phyloP scores from a whole-genome alignment of 2,113 vertebrate species.

The Pedionomus torquatus region DNA sequence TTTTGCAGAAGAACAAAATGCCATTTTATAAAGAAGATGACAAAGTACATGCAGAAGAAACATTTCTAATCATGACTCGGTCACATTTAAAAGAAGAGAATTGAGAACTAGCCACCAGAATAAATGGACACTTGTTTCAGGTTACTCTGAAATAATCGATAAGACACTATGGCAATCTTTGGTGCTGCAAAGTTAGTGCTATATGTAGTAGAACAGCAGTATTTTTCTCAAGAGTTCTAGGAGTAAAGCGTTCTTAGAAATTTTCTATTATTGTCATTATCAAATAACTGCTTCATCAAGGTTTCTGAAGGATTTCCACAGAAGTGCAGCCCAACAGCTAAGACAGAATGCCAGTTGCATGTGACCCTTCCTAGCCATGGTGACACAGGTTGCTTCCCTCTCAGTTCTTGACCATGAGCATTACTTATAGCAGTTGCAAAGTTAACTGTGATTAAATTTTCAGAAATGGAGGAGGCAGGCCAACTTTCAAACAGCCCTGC shows the following conservation, averaged over 20 bases:
- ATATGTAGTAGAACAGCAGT: not conserved
- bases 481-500: not conserved
- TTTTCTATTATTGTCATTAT: not conserved
- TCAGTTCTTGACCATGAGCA: not conserved
- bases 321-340: accelerated
- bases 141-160: not conserved
- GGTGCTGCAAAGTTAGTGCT: not conserved
- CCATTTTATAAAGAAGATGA: not conserved
- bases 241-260: not conserved
- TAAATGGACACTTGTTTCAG: not conserved
- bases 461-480: not conserved
- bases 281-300: not conserved
- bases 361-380: accelerated
- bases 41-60: not conserved
- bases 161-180: not conserved
- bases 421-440: not conserved
- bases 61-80: not conserved
- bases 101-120: not conserved
- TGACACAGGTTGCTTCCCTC: not conserved
- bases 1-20: not conserved
- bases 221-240: not conserved
- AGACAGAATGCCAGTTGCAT: accelerated
- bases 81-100: not conserved
- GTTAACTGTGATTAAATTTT: not conserved
- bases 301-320: not conserved